Conservation (phyloP, 2,888 invertebrate genomes). For the Bursaphelenchus okinawaensis region DNA sequence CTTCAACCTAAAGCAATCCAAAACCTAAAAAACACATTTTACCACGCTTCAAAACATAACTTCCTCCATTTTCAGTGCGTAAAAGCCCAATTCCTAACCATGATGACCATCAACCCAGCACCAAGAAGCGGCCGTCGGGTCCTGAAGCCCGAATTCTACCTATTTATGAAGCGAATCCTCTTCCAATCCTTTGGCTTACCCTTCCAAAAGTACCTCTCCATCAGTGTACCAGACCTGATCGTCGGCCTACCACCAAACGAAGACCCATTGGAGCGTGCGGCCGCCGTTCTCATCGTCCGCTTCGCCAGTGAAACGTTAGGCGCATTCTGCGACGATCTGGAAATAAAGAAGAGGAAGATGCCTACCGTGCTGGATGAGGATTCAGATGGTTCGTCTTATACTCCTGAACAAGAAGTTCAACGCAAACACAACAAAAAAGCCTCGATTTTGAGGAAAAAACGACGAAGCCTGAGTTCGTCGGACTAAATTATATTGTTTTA, state of each 20-base stretch:
- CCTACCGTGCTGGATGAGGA: not conserved
- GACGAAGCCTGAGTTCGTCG: not conserved
- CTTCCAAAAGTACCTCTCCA: conserved; percentile 1
- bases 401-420: not conserved
- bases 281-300: not conserved
- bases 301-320: not conserved
- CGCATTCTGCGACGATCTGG: not conserved
- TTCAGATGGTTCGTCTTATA: not conserved
- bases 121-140: not conserved
- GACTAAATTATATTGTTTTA: no score
- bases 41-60: no score
- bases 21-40: no score
- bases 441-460: not conserved
- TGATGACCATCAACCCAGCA: not conserved
- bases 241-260: not conserved
- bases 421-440: not conserved
- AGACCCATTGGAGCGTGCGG: not conserved
- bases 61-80: conserved; percentile 3
- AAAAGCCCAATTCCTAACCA: not conserved
- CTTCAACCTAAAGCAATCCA: no score
- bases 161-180: not conserved
- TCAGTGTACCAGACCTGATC: not conserved
- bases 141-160: not conserved
- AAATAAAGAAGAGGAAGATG: not conserved
- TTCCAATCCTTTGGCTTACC: not conserved